Evolutionary conservation across 37 sponge, comb jelly and placozoan species (phyloP).

Genomic region (Halisarca cf. caerulea): DNA sequence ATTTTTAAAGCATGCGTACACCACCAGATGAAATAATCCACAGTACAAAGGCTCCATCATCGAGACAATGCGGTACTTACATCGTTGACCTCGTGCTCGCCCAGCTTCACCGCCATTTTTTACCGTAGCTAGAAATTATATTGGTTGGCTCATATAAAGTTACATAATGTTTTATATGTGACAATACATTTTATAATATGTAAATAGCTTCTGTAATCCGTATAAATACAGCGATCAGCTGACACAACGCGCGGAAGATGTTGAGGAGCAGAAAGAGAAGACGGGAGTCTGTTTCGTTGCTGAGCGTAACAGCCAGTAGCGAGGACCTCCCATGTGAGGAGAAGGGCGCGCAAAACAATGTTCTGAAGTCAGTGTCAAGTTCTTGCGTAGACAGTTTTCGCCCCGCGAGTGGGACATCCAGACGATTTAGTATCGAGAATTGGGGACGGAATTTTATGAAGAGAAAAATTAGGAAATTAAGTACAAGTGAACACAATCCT

Average conservation of each 20-base stretch:
- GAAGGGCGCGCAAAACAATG: too few relatives aligned
- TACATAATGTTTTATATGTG: background rate
- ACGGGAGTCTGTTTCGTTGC: background rate
- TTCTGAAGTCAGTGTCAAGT: background rate
- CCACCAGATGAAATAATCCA: too few relatives aligned
- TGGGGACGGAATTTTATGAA: background rate
- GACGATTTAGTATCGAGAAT: background rate
- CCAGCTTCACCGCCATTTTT: constrained; percentile 23
- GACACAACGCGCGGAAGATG: background rate
- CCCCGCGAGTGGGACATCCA: background rate
- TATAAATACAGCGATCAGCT: background rate
- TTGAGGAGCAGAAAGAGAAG: constrained; percentile 8
- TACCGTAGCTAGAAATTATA: too few relatives aligned
- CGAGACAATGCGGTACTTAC: too few relatives aligned
- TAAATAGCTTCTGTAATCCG: background rate
- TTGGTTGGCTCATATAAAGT: background rate
- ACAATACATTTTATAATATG: background rate
- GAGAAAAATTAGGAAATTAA: background rate
- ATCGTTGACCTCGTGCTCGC: background rate
- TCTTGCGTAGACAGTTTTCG: background rate
- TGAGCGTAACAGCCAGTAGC: background rate
- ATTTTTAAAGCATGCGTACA: too few relatives aligned
- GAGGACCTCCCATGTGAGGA: too few relatives aligned
- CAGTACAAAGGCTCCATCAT: too few relatives aligned
- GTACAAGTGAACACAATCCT: background rate